Evolutionary conservation across 1,140 invertebrate species (phyloP), one percentile per base, ranked within the genome.

Genomic region (Heliothis virescens): DNA sequence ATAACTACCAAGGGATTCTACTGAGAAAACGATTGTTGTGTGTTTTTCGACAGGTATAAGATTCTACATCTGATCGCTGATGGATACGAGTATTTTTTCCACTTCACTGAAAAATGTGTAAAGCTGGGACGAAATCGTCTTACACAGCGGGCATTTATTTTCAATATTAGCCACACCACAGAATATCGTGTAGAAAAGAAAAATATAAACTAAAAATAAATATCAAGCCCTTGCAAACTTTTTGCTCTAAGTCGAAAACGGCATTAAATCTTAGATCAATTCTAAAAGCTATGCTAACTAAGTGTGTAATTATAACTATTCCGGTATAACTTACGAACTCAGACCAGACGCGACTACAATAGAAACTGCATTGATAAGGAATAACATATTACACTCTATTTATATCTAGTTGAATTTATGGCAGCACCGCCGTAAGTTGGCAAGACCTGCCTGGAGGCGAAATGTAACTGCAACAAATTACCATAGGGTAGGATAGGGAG

Each of bases 321-420:
- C 50, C 12, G 15, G 26, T 34, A 52, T 67, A 69, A 78, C 29
- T 69, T 67, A 77, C 48, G 62, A n/a, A 26, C 29, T 41, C 50
- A 67, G 52, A 55, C 12, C 62, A 67, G 59, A 78, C 50, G 74
- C 60, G 75, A 78, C 21, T 26, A 78, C 63, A 78, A 78, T 69
- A 78, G 75, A 69, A 67, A 52, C 41, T 53, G 60, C 63, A 69
- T 55, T 78, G 75, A 78, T 78, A 78, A 78, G 52, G 10, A 52
- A 26, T 78, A 78, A 78, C 52, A 57, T 78, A 78, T 78, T 78
- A 69, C 75, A 57, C 62, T 55, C 63, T 69, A 78, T 78, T 78
- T 78, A 78, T 78, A 78, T 78, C 34, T 57, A 67, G 62, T 57
- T 34, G 63, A 78, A 78, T 78, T 78, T 78, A 78, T 78, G 48